Percentiles rank a stretch among this genome's conserved stretches.
phyloP scores from a whole-genome alignment of 2,797 vertebrate genomes.

The Meriones psammophilus region DNA sequence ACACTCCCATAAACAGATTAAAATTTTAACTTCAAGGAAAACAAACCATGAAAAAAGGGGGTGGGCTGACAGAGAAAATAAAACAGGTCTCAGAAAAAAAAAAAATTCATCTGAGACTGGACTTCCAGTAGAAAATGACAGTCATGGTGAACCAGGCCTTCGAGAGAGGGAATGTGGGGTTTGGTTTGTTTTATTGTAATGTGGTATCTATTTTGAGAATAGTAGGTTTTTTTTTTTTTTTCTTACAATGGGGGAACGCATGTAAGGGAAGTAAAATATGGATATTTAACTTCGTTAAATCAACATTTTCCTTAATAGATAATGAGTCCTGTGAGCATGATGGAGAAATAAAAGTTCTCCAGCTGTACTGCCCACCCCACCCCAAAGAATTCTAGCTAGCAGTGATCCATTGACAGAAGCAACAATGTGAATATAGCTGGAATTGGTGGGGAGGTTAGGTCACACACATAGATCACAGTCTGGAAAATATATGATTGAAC shows the following conservation, averaged over 20 bases:
- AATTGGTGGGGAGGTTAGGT: neutral
- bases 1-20: neutral
- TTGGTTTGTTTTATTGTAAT: neutral
- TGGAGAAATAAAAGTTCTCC: neutral
- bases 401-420: neutral
- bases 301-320: neutral
- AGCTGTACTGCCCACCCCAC: too few relatives aligned
- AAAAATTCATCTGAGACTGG: neutral
- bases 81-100: neutral
- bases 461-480: neutral
- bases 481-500: neutral
- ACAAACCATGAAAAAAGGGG: neutral
- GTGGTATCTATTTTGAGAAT: neutral
- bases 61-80: neutral
- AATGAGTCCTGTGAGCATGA: neutral
- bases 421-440: neutral
- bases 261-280: neutral
- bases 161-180: neutral
- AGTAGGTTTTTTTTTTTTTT: neutral
- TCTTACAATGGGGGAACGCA: neutral
- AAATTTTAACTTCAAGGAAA: neutral
- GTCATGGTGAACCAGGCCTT: neutral
- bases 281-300: neutral
- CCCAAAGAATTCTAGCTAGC: neutral
- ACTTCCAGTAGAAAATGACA: neutral